Conservation (phyloP, 2,797 vertebrate genomes). For the Dryobates pubescens region DNA sequence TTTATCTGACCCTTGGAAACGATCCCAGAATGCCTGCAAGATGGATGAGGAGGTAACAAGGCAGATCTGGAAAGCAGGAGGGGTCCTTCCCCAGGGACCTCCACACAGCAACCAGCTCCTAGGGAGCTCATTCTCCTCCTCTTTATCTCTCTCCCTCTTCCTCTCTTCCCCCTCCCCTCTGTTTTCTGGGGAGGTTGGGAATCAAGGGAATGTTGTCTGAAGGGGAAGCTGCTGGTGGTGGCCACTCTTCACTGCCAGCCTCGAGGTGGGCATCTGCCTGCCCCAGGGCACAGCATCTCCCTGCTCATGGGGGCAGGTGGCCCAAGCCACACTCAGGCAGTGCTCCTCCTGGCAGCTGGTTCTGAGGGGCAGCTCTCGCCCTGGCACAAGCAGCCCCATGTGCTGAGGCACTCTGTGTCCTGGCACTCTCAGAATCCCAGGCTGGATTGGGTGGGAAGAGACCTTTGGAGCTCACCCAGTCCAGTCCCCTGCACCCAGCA, state of each 20-base stretch:
- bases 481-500: no score
- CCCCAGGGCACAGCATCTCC: rapidly evolving
- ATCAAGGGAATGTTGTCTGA: neutral
- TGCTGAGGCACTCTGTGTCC: neutral
- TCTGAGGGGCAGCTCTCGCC: neutral
- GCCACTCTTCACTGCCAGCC: rapidly evolving
- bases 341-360: neutral
- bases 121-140: neutral
- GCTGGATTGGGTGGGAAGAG: no score
- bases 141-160: neutral
- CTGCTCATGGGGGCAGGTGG: neutral
- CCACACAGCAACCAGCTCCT: neutral
- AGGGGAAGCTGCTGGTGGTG: neutral
- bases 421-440: neutral
- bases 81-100: neutral
- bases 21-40: conserved; percentile 1
- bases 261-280: neutral
- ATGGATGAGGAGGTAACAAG: conserved; percentile 43
- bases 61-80: conserved; percentile 9
- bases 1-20: conserved; percentile 57
- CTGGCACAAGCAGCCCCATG: neutral
- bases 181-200: neutral
- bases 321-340: neutral
- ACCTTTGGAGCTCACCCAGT: no score
- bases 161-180: neutral